Base-by-base conservation (phyloP, 2,888 invertebrate genomes). In the Apotomis turbidana region DNA sequence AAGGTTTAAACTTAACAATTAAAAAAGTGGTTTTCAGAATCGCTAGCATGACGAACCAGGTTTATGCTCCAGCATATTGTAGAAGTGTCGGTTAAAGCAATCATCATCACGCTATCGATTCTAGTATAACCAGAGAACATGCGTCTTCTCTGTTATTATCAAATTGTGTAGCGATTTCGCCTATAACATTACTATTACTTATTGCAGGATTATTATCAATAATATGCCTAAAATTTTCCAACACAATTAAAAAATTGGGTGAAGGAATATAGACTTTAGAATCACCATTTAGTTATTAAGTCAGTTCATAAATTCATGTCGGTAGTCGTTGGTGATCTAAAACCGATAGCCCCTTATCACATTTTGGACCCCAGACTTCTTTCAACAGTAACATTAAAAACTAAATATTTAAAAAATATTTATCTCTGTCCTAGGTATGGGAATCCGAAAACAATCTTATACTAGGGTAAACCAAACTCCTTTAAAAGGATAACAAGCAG, bases 401-500 rank as follows among this genome's bases (percentile, higher is more conserved):
- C 87, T 85, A 86, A 91, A 90, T 79, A 83, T 80, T 86, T 87
- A 87, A 87, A 87, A 90, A 91, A 91, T 89, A 87, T 84, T 81
- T 79, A 81, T 81, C 86, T 90, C 85, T 88, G 87, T 83, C 84
- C 85, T 89, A 87, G 74, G 76, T 81, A 80, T 81, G 82, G 85
- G 83, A 82, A 84, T 80, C 78, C 76, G 72, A 74, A 88, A 89
- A 87, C 84, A 87, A 87, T 80, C 88, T 89, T 89, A 90, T 70
- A 82, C 87, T 90, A 85, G 78, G 83, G 81, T 85, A 81, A 93
- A 89, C 83, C 80, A 80, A 90, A 90, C 64, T 92, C 93, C 92
- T 92, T 92, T 85, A 77, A 76, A 90, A 93, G 93, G 92, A 93
- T 92, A 93, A 93, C 91, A 92, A 90, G 90, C 91, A 78, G 86